A percentile compares a stretch with the other conserved stretches of the same genome.
These are phyloP conservation scores for Brachypterus glaber DNA, from an alignment of 2,888 invertebrate genomes.

Conservation along the genomic window DNA sequence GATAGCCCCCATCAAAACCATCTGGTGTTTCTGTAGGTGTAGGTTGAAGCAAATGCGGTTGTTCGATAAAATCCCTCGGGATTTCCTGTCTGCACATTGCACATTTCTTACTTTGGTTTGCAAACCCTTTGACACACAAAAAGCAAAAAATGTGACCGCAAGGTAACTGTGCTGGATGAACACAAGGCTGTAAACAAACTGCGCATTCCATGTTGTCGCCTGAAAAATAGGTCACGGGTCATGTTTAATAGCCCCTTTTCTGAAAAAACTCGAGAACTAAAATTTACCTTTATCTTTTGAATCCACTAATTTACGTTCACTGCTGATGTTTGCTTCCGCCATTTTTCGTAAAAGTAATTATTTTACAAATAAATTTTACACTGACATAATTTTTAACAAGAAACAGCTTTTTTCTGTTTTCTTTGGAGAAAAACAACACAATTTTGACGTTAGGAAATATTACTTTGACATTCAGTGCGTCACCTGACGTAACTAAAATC, in stretches of 20 bases:
- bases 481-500: too few relatives aligned
- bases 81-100: slow-evolving; percentile 89
- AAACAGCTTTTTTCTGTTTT: too few relatives aligned
- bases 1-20: slow-evolving; percentile 59
- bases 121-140: slow-evolving; percentile 87
- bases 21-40: slow-evolving; percentile 36
- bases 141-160: slow-evolving; percentile 96
- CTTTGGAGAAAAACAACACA: too few relatives aligned
- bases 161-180: slow-evolving; percentile 87
- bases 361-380: too few relatives aligned
- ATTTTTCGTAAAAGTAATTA: too few relatives aligned
- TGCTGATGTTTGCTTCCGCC: slow-evolving; percentile 1
- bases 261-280: slow-evolving; percentile 3
- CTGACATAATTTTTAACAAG: too few relatives aligned
- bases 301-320: too few relatives aligned
- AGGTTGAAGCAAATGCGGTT: slow-evolving; percentile 63
- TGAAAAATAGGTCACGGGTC: slow-evolving; percentile 7
- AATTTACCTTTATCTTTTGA: not conserved
- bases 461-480: too few relatives aligned
- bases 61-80: slow-evolving; percentile 78
- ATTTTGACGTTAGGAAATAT: too few relatives aligned
- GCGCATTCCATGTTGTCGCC: slow-evolving; percentile 62
- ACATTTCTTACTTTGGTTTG: slow-evolving; percentile 78
- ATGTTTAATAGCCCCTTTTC: slow-evolving; percentile 2
- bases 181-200: slow-evolving; percentile 81